Percentiles rank a stretch among this genome's conserved stretches.
These are phyloP conservation scores for Pemphigus obesinymphae DNA, from an alignment of 1,140 invertebrate species.

Conservation along the genomic window DNA sequence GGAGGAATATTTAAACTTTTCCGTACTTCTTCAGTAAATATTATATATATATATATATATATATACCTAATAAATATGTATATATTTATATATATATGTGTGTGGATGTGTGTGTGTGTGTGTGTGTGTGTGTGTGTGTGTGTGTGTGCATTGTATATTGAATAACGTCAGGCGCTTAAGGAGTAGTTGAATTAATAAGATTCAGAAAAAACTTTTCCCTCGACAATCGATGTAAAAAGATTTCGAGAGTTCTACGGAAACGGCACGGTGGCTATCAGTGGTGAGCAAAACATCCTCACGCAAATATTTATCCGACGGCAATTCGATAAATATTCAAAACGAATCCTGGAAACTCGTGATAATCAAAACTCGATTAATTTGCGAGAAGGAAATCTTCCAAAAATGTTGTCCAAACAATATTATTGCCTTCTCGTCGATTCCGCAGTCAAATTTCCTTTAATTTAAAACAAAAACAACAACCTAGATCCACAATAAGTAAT, in stretches of 20 bases:
- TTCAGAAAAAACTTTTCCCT: constrained; percentile 31
- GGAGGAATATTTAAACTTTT: constrained; percentile 23
- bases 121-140: too few species aligned
- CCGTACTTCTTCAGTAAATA: not conserved
- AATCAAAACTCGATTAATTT: constrained; percentile 38
- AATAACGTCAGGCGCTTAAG: constrained; percentile 2
- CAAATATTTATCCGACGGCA: constrained; percentile 37
- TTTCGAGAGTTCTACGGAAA: not conserved
- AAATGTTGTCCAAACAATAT: not conserved
- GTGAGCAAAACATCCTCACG: constrained; percentile 7
- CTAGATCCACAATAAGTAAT: constrained; percentile 44
- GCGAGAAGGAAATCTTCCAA: not conserved
- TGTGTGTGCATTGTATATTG: too few species aligned
- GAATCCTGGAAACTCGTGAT: constrained; percentile 1
- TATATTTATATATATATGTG: too few species aligned
- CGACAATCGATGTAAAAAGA: constrained; percentile 24
- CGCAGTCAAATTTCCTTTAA: constrained; percentile 9
- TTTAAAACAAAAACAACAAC: constrained; percentile 32
- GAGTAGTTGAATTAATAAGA: constrained; percentile 38
- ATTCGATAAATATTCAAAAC: constrained; percentile 36
- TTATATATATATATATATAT: too few species aligned
- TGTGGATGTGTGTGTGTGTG: too few species aligned
- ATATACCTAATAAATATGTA: too few species aligned
- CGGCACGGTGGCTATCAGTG: not conserved
- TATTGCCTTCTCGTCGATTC: constrained; percentile 2